Evolutionary conservation across 2,888 invertebrate species (phyloP).

Genomic region (Coleophora flavipennella): DNA sequence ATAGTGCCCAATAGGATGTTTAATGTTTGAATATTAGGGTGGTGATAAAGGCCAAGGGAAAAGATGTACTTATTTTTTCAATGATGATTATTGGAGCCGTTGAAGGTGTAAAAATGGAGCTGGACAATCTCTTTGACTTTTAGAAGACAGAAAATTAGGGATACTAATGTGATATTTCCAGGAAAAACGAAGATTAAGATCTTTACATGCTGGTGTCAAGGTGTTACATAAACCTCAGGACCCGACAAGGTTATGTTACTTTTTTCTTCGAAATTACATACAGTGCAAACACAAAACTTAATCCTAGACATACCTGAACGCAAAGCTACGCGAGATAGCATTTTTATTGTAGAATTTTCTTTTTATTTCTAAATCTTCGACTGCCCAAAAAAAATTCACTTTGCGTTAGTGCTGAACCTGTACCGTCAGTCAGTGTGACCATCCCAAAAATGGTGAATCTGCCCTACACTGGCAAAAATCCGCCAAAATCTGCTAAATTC

Average conservation of each 20-base stretch:
- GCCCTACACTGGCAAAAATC: too few species aligned
- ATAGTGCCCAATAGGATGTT: too few species aligned
- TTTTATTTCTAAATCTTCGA: conserved; percentile 36
- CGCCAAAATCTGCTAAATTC: too few species aligned
- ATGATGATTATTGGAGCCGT: too few species aligned
- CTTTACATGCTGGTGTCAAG: conserved; percentile 28
- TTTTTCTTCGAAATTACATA: conserved; percentile 16
- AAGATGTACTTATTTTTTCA: too few species aligned
- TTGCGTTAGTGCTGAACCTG: conserved; percentile 45
- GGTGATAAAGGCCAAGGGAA: too few species aligned
- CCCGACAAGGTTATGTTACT: conserved; percentile 36
- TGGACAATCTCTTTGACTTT: too few species aligned
- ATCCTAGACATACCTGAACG: conserved; percentile 72
- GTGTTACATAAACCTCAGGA: conserved; percentile 68
- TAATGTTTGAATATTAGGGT: too few species aligned
- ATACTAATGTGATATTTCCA: conserved; percentile 1
- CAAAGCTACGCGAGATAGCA: conserved; percentile 79
- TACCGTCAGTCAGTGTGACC: too few species aligned
- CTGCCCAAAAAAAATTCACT: conserved; percentile 42
- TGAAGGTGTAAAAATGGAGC: too few species aligned
- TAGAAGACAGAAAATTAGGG: too few species aligned
- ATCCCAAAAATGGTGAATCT: too few species aligned
- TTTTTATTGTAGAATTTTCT: conserved; percentile 50
- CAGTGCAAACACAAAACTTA: conserved; percentile 6
- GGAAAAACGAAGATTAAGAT: conserved; percentile 14